Base-by-base conservation (phyloP, 2,888 invertebrate genomes). In the Lathronympha strigana region DNA sequence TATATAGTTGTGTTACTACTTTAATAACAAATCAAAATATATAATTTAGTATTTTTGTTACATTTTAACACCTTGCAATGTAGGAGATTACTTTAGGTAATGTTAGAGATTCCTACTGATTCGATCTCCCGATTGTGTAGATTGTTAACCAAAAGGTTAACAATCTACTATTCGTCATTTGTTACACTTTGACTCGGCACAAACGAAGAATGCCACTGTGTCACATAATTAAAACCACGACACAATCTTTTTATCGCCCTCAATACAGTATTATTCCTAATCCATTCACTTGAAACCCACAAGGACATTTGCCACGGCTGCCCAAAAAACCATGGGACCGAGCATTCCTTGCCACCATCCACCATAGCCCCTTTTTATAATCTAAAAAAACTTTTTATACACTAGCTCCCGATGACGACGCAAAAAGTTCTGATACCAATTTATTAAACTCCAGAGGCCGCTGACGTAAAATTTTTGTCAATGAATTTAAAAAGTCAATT, bases 241-340 rank as follows among this genome's bases (percentile, higher is more conserved):
- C 33, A 38, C 47, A 6, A 19, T 15, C 38, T 19, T 63, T 57
- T 50, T 57, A 50, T 50, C 8, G 50, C 31, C 55, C 23, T 43
- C 40, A 50, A 66, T 21, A 61, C 40, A 23, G 55, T 40, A 66
- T 50, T 62, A 57, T 54, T 70, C 71, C 36, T 61, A 66, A 66
- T 61, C 72, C 70, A 72, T 70, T 72, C 54, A 66, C 83, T 83
- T 79, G 81, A 82, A 76, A 86, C 75, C 74, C 77, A 84, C 83
- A 86, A 87, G 83, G 87, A 82, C 81, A 82, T 82, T 90, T 89
- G 88, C 78, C 79, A 88, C 84, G 90, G 86, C 66, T 69, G 76
- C 72, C 77, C 47, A 89, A 90, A 88, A 87, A 79, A 67, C 82
- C 85, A 83, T 88, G 87, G 88, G 88, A 87, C 83, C 79, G 76